Conservation (phyloP, 2,113 vertebrate genomes). For the Pelvicachromis taeniatus region DNA sequence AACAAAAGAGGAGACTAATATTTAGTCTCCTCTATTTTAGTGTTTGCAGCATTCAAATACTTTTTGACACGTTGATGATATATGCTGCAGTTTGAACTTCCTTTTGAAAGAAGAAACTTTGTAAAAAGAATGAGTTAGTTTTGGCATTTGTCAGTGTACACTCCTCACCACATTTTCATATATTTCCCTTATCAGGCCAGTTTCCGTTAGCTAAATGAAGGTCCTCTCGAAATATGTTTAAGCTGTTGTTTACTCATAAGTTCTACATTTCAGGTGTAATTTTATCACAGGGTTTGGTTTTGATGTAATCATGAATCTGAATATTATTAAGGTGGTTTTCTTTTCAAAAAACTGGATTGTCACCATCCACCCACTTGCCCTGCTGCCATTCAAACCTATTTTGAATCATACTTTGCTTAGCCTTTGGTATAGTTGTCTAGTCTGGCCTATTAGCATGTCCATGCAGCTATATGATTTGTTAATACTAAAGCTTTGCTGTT, state of each 20-base stretch:
- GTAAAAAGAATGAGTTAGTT: neutral
- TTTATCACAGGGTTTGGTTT: neutral
- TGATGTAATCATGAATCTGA: neutral
- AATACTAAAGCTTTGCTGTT: slow-evolving; percentile 40
- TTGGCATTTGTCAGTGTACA: neutral
- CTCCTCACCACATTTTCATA: neutral
- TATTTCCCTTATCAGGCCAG: neutral
- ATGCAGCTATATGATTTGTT: neutral
- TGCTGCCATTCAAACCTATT: neutral
- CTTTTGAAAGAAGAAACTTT: neutral
- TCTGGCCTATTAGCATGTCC: neutral
- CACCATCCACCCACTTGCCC: neutral
- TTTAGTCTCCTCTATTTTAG: too few relatives aligned
- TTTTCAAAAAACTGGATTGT: neutral
- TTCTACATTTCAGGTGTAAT: neutral
- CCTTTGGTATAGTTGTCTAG: neutral
- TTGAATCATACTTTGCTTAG: neutral
- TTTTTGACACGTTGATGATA: neutral
- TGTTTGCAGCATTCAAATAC: neutral
- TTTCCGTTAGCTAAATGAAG: neutral
- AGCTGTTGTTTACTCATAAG: neutral
- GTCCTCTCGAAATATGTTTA: neutral
- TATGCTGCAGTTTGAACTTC: neutral
- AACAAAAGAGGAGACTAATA: neutral
- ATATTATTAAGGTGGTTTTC: neutral